phyloP scores from a whole-genome alignment of 2,888 invertebrate genomes.

The Ennomos erosarius region DNA sequence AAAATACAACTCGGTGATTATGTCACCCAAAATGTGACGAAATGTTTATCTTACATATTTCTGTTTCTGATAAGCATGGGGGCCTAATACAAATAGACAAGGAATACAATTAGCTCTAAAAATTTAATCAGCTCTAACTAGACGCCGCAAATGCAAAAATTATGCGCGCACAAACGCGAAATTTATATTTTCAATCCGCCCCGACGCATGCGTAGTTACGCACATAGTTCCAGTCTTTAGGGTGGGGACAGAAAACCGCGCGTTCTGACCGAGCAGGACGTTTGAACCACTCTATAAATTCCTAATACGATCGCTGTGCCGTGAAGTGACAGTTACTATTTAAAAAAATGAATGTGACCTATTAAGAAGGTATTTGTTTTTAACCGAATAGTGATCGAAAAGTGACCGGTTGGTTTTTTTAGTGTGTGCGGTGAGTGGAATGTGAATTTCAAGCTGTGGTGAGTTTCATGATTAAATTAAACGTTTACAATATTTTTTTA shows the following conservation, averaged over 20 bases:
- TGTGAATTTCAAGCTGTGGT: slow-evolving; percentile 32
- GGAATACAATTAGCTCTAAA: slow-evolving; percentile 24
- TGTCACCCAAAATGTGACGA: no score
- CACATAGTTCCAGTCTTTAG: slow-evolving; percentile 16
- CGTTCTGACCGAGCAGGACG: slow-evolving; percentile 35
- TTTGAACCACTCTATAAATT: slow-evolving; percentile 24
- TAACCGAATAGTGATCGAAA: no score
- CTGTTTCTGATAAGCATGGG: no score
- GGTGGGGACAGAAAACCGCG: slow-evolving; percentile 39
- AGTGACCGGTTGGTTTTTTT: slow-evolving; percentile 18
- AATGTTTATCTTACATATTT: no score
- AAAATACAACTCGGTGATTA: no score
- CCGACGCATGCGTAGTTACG: slow-evolving; percentile 36
- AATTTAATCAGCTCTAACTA: slow-evolving; percentile 5
- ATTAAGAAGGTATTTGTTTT: slow-evolving; percentile 28
- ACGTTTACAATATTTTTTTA: background rate
- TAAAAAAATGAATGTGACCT: slow-evolving; percentile 32
- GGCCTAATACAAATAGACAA: background rate
- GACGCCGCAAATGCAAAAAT: slow-evolving; percentile 40
- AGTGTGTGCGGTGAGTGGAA: slow-evolving; percentile 31
- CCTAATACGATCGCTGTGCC: slow-evolving; percentile 43
- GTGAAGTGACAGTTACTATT: slow-evolving; percentile 45
- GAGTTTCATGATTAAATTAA: slow-evolving; percentile 19
- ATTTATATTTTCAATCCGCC: slow-evolving; percentile 35
- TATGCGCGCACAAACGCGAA: slow-evolving; percentile 38